Evolutionary conservation across 1,140 invertebrate genomes (phyloP).

Genomic region (Megalopta genalis): DNA sequence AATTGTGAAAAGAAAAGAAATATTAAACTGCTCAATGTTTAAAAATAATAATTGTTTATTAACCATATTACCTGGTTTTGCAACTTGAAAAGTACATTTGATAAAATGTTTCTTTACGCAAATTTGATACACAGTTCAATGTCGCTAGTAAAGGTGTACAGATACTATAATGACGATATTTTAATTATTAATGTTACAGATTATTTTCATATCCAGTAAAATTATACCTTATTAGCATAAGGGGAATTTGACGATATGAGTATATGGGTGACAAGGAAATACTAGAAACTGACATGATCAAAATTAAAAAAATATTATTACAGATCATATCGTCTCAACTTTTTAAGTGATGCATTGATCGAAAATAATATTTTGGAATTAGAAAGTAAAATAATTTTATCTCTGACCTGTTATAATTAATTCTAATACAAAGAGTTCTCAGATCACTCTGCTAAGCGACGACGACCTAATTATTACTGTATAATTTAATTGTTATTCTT

Average conservation of each 20-base stretch:
- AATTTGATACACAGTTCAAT: not conserved
- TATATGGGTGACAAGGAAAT: not conserved
- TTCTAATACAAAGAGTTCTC: not conserved
- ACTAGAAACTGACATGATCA: not conserved
- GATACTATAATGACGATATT: not conserved
- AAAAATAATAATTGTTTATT: constrained; percentile 2
- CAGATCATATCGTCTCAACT: not conserved
- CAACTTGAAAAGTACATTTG: not conserved
- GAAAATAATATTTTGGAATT: not conserved
- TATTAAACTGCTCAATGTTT: not conserved
- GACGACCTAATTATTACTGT: not conserved
- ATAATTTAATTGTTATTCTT: not conserved
- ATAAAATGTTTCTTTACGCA: not conserved
- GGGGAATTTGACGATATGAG: not conserved
- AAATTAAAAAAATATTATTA: not conserved
- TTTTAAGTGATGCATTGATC: too few relatives aligned
- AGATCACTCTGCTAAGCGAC: not conserved
- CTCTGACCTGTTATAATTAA: not conserved
- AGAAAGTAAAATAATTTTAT: not conserved
- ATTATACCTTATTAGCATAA: not conserved
- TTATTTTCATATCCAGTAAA: not conserved
- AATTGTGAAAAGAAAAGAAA: too few relatives aligned
- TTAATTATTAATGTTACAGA: not conserved
- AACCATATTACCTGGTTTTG: not conserved
- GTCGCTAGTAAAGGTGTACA: not conserved